Evolutionary conservation across 2,797 vertebrate species (phyloP).

Genomic region (Sandelia bainsii): DNA sequence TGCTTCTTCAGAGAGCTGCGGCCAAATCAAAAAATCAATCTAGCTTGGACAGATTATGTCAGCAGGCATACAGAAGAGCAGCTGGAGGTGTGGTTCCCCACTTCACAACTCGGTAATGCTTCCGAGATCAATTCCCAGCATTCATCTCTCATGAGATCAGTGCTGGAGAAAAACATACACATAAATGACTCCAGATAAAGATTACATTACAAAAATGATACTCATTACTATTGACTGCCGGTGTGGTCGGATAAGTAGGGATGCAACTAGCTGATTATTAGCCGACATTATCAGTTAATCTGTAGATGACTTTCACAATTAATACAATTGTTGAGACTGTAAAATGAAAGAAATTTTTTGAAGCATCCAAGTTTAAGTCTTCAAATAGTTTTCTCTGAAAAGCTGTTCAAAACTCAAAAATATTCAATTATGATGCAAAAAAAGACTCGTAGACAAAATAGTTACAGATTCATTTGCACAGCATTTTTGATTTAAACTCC

Average conservation of each 20-base stretch:
- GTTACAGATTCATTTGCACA: neutral
- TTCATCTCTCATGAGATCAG: slow-evolving; percentile 21
- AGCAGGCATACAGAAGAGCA: slow-evolving; percentile 11
- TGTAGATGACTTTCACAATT: neutral
- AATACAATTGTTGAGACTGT: neutral
- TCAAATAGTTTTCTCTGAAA: neutral
- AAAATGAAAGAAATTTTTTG: neutral
- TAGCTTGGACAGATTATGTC: slow-evolving; percentile 39
- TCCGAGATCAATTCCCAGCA: slow-evolving; percentile 42
- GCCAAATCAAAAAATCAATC: slow-evolving; percentile 69
- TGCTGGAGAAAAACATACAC: neutral
- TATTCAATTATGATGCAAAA: too few relatives aligned
- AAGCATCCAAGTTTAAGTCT: neutral
- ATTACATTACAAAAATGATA: neutral
- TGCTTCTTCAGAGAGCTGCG: slow-evolving; percentile 48
- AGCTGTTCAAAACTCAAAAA: too few relatives aligned
- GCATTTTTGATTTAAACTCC: neutral
- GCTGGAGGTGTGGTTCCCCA: slow-evolving; percentile 17
- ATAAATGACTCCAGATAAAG: slow-evolving; percentile 5
- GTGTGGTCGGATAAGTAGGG: neutral
- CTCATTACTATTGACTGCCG: neutral
- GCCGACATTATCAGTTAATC: neutral
- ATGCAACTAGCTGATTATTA: neutral
- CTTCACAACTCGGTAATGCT: slow-evolving; percentile 36
- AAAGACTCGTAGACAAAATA: neutral